These are phyloP conservation scores for Prionailurus viverrinus DNA, from an alignment of 2,113 vertebrate genomes.

Conservation along the genomic window DNA sequence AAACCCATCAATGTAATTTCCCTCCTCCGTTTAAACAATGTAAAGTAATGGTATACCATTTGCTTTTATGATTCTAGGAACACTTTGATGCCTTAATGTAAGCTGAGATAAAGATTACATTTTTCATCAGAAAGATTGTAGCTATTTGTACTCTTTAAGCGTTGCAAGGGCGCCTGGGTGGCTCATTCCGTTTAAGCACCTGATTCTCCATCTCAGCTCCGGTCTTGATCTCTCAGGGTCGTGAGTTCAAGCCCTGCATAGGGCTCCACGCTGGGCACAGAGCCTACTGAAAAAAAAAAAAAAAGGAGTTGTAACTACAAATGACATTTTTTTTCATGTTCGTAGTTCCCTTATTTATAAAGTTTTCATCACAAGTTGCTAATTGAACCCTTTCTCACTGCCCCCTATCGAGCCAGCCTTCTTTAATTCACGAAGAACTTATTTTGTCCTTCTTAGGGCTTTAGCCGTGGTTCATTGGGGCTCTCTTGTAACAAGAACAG, in stretches of 20 bases:
- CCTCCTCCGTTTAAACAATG: neutral
- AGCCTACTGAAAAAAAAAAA: too few relatives aligned
- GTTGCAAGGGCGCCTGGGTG: neutral
- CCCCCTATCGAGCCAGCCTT: neutral
- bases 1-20: neutral
- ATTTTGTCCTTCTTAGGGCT: slow-evolving; percentile 59
- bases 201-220: too few relatives aligned
- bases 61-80: neutral
- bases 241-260: too few relatives aligned
- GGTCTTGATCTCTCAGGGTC: too few relatives aligned
- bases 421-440: slow-evolving; percentile 62
- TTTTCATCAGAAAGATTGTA: neutral
- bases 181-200: too few relatives aligned
- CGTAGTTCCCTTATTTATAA: neutral
- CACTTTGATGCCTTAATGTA: neutral
- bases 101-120: neutral
- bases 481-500: slow-evolving; percentile 76
- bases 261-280: too few relatives aligned
- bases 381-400: neutral
- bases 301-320: neutral
- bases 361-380: slow-evolving; percentile 39
- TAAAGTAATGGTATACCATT: neutral
- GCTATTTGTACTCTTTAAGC: neutral
- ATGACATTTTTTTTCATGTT: neutral
- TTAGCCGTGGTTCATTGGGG: slow-evolving; percentile 74